Percentiles rank a stretch among this genome's conserved stretches.
phyloP scores from a whole-genome alignment of 2,797 vertebrate species.

The Morelia viridis region DNA sequence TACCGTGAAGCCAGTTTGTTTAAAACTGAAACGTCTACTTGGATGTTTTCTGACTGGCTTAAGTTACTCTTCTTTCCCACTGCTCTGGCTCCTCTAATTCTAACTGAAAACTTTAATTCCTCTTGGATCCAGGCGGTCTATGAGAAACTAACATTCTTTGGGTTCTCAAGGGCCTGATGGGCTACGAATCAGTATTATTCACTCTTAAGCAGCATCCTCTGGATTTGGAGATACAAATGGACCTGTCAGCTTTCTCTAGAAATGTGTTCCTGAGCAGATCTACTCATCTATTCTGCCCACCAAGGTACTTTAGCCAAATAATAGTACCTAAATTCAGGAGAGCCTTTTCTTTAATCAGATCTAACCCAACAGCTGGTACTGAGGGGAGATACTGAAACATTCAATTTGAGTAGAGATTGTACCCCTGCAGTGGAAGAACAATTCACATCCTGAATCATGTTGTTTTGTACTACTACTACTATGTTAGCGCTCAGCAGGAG shows the following conservation, averaged over 20 bases:
- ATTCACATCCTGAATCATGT: not conserved
- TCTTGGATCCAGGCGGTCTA: not conserved
- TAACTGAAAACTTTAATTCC: not conserved
- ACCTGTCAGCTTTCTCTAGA: not conserved
- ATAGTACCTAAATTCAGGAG: not conserved
- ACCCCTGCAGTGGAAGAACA: not conserved
- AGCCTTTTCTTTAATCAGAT: not conserved
- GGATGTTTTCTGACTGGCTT: not conserved
- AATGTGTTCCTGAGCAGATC: not conserved
- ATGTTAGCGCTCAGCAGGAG: not conserved
- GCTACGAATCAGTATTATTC: not conserved
- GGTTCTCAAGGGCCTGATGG: not conserved
- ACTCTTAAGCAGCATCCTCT: not conserved
- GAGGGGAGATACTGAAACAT: not conserved
- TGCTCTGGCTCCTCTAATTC: not conserved
- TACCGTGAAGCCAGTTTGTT: not conserved
- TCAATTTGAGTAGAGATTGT: not conserved
- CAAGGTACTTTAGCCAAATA: not conserved
- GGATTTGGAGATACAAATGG: not conserved
- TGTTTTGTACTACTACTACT: not conserved
- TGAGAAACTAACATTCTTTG: not conserved
- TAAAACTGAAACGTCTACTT: not conserved
- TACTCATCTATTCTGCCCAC: not conserved
- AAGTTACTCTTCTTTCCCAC: not conserved
- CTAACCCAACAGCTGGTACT: not conserved